These are phyloP conservation scores for Clupea harengus DNA, from an alignment of 2,113 vertebrate genomes.

Conservation along the genomic window DNA sequence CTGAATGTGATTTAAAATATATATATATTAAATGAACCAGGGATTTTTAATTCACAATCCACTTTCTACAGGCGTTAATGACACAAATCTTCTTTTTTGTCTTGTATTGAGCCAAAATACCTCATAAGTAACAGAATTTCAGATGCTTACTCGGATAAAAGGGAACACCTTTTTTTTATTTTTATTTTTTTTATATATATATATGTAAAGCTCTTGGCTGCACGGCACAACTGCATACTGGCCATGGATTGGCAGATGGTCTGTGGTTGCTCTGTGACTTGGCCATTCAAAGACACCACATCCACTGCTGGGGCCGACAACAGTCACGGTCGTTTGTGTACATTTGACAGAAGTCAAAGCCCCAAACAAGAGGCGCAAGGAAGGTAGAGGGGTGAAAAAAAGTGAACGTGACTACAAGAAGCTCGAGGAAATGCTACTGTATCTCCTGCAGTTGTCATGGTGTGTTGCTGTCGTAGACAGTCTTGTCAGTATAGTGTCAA, in stretches of 20 bases:
- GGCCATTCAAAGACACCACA: neutral
- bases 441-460: neutral
- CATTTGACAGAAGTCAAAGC: neutral
- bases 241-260: neutral
- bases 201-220: neutral
- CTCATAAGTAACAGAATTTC: slow-evolving; percentile 26
- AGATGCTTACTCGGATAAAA: neutral
- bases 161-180: neutral
- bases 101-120: slow-evolving; percentile 38
- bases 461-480: neutral
- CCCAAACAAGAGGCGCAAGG: neutral
- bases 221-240: slow-evolving; percentile 3
- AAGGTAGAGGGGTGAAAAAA: neutral
- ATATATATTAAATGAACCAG: slow-evolving; percentile 8
- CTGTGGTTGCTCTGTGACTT: neutral
- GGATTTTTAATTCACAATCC: slow-evolving; percentile 11
- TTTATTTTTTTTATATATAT: neutral
- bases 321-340: neutral
- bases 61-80: slow-evolving; percentile 21
- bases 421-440: slow-evolving; percentile 13
- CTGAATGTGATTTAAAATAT: slow-evolving; percentile 27
- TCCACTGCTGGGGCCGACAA: neutral
- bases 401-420: neutral
- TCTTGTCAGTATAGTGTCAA: neutral
- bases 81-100: neutral